Conservation (phyloP, 1,140 invertebrate genomes). For the Limonius californicus region DNA sequence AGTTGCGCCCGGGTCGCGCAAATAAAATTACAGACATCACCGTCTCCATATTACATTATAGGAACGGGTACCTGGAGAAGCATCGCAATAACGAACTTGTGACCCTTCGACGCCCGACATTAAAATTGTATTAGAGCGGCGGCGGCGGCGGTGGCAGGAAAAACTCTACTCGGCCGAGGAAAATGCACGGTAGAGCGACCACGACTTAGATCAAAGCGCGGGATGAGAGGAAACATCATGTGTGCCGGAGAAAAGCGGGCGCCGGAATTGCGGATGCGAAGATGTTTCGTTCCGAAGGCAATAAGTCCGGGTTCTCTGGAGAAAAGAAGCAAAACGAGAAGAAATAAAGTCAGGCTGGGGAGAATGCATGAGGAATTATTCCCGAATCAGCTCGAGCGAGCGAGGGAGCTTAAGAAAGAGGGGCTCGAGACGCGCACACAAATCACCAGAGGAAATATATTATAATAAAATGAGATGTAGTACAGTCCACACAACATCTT, state of each 20-base stretch:
- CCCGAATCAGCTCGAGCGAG: slow-evolving; percentile 39
- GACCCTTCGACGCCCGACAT: background rate
- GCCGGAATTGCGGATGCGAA: slow-evolving; percentile 25
- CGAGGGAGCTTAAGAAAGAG: slow-evolving; percentile 33
- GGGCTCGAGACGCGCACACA: slow-evolving; percentile 37
- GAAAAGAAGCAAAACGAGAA: slow-evolving; percentile 34
- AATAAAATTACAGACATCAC: slow-evolving; percentile 17
- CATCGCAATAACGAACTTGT: slow-evolving; percentile 16
- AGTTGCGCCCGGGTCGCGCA: slow-evolving; percentile 2
- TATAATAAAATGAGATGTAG: slow-evolving; percentile 43
- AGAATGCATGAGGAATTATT: slow-evolving; percentile 44
- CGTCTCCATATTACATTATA: slow-evolving; percentile 14
- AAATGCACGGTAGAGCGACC: slow-evolving; percentile 8
- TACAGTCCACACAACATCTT: slow-evolving; percentile 36
- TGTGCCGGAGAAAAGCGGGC: slow-evolving; percentile 19
- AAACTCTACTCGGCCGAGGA: background rate
- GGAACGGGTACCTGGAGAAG: slow-evolving; percentile 12
- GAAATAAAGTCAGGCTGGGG: slow-evolving; percentile 36
- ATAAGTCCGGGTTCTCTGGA: slow-evolving; percentile 33
- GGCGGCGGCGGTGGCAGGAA: background rate
- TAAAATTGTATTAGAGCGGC: slow-evolving; percentile 16
- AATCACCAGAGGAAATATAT: slow-evolving; percentile 45
- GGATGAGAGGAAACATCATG: slow-evolving; percentile 17
- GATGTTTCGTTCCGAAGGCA: slow-evolving; percentile 37
- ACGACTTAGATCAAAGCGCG: slow-evolving; percentile 14